Evolutionary conservation across 2,888 invertebrate genomes (phyloP).

Genomic region (Serripes groenlandicus): DNA sequence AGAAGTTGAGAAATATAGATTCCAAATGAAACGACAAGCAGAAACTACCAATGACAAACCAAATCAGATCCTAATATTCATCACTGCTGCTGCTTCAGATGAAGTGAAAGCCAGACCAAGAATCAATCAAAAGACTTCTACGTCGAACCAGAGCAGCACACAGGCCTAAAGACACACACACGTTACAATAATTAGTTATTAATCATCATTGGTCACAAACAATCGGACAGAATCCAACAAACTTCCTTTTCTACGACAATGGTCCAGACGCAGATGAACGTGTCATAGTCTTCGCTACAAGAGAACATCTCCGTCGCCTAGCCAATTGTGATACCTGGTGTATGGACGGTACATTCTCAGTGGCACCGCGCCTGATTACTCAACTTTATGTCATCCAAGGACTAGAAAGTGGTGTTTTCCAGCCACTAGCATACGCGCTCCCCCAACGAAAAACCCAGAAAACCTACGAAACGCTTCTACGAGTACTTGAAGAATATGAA

Average conservation of each 20-base stretch:
- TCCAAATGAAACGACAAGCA: neutral
- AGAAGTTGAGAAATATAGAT: conserved; percentile 1
- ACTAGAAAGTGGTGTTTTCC: neutral
- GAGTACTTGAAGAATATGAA: neutral
- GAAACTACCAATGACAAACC: neutral
- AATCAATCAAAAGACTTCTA: neutral
- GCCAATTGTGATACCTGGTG: neutral
- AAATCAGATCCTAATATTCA: conserved; percentile 1
- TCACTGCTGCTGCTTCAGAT: neutral
- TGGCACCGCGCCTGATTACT: neutral
- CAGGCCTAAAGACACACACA: neutral
- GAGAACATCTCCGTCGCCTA: conserved; percentile 5
- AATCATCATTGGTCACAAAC: neutral
- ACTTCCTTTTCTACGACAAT: conserved; percentile 16
- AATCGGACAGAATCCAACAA: neutral
- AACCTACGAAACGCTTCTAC: neutral
- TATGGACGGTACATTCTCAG: conserved; percentile 9
- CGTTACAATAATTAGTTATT: neutral
- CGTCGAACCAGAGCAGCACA: neutral
- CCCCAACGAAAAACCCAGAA: neutral
- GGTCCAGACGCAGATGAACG: conserved; percentile 23
- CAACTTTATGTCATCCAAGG: neutral
- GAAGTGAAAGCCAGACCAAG: neutral
- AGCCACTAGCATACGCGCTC: neutral
- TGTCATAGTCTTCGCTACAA: conserved; percentile 12